phyloP scores from a whole-genome alignment of 2,113 vertebrate genomes.

The Anarrhichthys ocellatus region DNA sequence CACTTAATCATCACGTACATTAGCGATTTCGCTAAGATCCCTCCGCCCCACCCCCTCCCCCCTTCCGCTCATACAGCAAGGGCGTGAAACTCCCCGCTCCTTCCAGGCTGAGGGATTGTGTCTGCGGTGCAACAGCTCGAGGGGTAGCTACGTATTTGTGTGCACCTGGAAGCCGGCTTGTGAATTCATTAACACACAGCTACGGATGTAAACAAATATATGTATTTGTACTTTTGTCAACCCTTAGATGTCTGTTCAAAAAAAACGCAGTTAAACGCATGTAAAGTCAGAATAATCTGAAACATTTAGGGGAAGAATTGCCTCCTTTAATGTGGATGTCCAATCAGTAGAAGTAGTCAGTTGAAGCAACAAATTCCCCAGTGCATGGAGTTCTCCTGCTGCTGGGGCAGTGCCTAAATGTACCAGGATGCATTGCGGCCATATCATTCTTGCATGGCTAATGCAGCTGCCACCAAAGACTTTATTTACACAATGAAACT shows the following conservation, averaged over 20 bases:
- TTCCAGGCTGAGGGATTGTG: slow-evolving; percentile 81
- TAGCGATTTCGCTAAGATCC: slow-evolving; percentile 97
- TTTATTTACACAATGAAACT: too few relatives aligned
- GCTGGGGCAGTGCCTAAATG: too few relatives aligned
- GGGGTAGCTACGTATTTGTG: slow-evolving; percentile 41
- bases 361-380: too few relatives aligned
- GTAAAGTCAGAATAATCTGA: background rate
- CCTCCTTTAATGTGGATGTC: too few relatives aligned
- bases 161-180: slow-evolving; percentile 26
- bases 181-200: slow-evolving; percentile 48
- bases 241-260: slow-evolving; percentile 5
- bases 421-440: too few relatives aligned
- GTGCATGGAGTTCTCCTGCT: too few relatives aligned
- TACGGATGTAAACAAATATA: slow-evolving; percentile 64
- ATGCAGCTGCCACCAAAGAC: too few relatives aligned
- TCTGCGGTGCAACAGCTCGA: slow-evolving; percentile 55
- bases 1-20: slow-evolving; percentile 99
- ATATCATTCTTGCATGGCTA: too few relatives aligned
- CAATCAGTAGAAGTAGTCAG: too few relatives aligned
- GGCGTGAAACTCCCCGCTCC: slow-evolving; percentile 92
- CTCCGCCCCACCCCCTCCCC: slow-evolving; percentile 40
- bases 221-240: slow-evolving; percentile 66
- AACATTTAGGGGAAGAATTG: background rate
- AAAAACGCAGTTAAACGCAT: background rate
- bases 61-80: slow-evolving; percentile 81